Conservation (phyloP, 2,113 vertebrate species). For the Xenopus laevis region DNA sequence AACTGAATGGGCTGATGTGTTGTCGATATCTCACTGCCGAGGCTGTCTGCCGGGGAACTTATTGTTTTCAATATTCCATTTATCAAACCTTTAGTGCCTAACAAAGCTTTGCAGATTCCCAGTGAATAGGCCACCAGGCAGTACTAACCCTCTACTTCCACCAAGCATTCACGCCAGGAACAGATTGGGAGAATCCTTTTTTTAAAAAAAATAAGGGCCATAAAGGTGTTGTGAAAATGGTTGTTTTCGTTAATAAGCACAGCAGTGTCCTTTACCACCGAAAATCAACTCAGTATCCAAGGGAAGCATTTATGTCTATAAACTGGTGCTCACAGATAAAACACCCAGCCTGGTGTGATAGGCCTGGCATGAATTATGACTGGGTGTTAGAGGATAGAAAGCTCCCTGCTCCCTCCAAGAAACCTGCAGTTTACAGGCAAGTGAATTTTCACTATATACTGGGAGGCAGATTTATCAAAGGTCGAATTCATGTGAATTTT, state of each 20-base stretch:
- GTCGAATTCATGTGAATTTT: too few species aligned
- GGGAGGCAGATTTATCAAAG: too few species aligned
- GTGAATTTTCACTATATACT: too few species aligned
- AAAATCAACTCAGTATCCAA: constrained; percentile 13
- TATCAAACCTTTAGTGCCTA: constrained; percentile 35
- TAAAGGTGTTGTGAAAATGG: constrained; percentile 21
- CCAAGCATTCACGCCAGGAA: constrained; percentile 9
- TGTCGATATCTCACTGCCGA: constrained; percentile 16
- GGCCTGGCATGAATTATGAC: constrained; percentile 7
- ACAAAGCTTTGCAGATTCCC: constrained; percentile 15
- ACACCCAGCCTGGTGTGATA: constrained; percentile 12
- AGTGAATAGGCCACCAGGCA: constrained; percentile 35
- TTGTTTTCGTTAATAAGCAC: constrained; percentile 27
- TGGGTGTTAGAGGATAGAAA: too few species aligned
- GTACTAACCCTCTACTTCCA: constrained; percentile 26
- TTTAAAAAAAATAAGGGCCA: not conserved
- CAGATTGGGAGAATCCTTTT: constrained; percentile 18
- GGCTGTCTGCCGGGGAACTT: constrained; percentile 25
- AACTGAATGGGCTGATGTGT: constrained; percentile 30
- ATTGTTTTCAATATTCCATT: constrained; percentile 33
- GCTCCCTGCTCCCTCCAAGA: too few species aligned
- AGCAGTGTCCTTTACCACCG: constrained; percentile 3
- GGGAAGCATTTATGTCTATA: constrained; percentile 16
- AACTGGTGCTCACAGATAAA: constrained; percentile 27
- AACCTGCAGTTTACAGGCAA: too few species aligned